A percentile compares a stretch with the other conserved stretches of the same genome.
These are phyloP conservation scores for Malurus splendens DNA, from an alignment of 2,797 vertebrate species.

Conservation along the genomic window DNA sequence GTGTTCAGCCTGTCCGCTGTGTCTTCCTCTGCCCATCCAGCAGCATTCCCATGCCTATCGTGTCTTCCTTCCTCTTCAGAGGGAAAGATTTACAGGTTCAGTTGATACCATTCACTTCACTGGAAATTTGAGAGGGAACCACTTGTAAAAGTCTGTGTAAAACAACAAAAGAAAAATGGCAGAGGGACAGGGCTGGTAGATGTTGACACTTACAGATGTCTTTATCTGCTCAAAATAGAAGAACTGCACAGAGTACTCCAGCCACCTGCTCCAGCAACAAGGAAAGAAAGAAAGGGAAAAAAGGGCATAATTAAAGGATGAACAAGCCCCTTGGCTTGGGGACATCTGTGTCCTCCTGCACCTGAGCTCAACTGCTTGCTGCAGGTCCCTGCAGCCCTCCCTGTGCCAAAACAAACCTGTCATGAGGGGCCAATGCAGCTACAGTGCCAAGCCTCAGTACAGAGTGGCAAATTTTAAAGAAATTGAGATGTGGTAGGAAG, in stretches of 20 bases:
- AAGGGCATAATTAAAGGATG: background rate
- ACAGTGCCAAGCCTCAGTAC: background rate
- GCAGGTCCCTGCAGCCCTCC: background rate
- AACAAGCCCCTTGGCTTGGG: background rate
- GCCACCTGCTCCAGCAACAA: background rate
- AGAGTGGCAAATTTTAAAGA: background rate
- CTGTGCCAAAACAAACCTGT: background rate
- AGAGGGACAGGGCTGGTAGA: background rate
- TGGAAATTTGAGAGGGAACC: background rate
- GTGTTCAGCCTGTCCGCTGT: background rate
- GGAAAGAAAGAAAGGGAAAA: background rate
- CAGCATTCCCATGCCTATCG: rapidly evolving
- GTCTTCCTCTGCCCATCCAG: background rate
- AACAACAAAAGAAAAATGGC: constrained; percentile 30
- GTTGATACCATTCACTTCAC: background rate
- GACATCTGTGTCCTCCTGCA: background rate
- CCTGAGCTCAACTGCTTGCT: background rate
- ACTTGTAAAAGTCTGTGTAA: constrained; percentile 17
- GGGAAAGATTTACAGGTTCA: background rate
- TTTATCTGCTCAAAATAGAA: constrained; percentile 19
- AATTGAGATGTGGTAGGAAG: background rate
- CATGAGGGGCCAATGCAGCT: background rate
- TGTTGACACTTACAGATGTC: constrained; percentile 12
- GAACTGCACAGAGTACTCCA: background rate
- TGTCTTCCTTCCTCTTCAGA: background rate